Base-by-base conservation (phyloP, 2,888 invertebrate species). In the Hyposoter didymator region DNA sequence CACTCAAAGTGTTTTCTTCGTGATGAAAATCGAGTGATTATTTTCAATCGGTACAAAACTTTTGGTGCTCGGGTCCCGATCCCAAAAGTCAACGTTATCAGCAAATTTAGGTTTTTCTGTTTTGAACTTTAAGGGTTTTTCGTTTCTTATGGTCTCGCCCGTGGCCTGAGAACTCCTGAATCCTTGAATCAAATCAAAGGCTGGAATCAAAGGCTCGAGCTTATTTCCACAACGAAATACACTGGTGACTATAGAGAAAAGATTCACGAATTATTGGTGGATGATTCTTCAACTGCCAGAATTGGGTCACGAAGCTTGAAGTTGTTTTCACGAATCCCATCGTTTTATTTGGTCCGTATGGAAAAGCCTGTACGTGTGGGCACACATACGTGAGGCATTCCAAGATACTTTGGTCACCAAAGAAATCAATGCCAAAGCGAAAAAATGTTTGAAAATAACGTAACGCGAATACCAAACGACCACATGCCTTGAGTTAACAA, bases 361-460 rank as follows among this genome's bases (percentile, higher is more conserved):
- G 59, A 59, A 74, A n/a, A 6, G 0, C 73, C 73, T 59, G n/a
- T 74, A 59, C 59, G 39, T 43, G 39, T 22, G 12, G 22, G 4
- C 14, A 59, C 22, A 59, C n/a, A 43, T n/a, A 45, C 43, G 59
- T 74, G 10, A 19, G 59, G 59, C 73, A 74, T 74, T 74, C 73
- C 73, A 74, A 72, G 47, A 74, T 59, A 59, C 73, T 55, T 59
- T 59, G 73, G 59, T 74, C 73, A 59, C 59, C 39, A 45, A 74
- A 74, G 45, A 52, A 72, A 59, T 74, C 59, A 55, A 39, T 74
- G 59, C 59, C 32, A 55, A 59, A 8, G 55, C 14, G 59, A 74
- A 74, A 74, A 59, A 59, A 43, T 43, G 47, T 74, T 32, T 59
- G 73, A 19, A 59, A 59, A 59, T 74, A 74, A 59, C 55, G 73